Base-by-base conservation (phyloP, 1,140 invertebrate species). In the Spodoptera litura region DNA sequence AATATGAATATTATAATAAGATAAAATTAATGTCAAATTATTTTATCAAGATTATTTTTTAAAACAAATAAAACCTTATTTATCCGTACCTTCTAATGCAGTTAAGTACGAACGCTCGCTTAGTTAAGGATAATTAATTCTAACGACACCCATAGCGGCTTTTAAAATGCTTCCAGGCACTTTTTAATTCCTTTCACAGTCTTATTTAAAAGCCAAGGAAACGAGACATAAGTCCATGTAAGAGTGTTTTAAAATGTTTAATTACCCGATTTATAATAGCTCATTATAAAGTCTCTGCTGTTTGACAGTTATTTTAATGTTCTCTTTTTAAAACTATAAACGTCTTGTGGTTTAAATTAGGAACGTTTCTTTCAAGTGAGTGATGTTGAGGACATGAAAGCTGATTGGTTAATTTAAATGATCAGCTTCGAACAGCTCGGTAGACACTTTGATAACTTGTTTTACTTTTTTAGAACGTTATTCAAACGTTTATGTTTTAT, bases 191-290 rank as follows among this genome's bases (percentile, higher is more conserved):
- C 56, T 73, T 81, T 81, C 58, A 58, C 72, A 80, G 49, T 82
- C 82, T 83, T 82, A 85, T 86, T 89, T 84, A 85, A 85, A 83
- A 81, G 75, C 78, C 70, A 74, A 87, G 88, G 87, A 89, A 88
- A 88, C 79, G 80, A 72, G 66, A 78, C 88, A 86, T 90, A 87
- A 87, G 83, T 88, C 81, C 80, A 84, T 80, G 79, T 88, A 83
- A 80, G 79, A 79, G 73, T 64, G 68, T 74, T 87, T 84, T 85
- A 87, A 78, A 78, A 86, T 86, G 68, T 80, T 87, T 90, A 90
- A 90, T 88, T 88, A 74, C 78, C 81, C 83, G 78, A 90, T 90
- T 90, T 85, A 87, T 89, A 90, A 86, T 86, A 77, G 71, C 71
- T 81, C 78, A 51, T 84, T 80, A 78, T 55, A 70, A 78, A 70